A percentile compares a stretch with the other conserved stretches of the same genome.
phyloP scores from a whole-genome alignment of 2,797 vertebrate genomes.

The Enteromius treurensis region DNA sequence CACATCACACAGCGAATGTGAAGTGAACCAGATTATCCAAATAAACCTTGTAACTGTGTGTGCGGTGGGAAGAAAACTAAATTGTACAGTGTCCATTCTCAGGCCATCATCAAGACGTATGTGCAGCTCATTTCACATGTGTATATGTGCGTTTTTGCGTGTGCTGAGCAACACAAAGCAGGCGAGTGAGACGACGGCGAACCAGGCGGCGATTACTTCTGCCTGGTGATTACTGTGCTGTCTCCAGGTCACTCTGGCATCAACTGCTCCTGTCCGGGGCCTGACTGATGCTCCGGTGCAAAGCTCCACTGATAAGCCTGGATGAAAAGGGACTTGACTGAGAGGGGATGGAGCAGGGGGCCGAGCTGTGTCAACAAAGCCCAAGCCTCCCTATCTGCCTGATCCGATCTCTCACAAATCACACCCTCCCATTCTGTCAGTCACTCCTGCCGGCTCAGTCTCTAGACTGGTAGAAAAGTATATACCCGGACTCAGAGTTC shows the following conservation, averaged over 20 bases:
- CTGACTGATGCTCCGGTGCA: conserved; percentile 52
- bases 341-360: conserved; percentile 51
- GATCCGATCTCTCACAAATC: conserved; percentile 54
- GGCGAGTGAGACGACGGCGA: conserved; percentile 39
- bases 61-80: not conserved
- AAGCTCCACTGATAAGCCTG: conserved; percentile 58
- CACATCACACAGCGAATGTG: conserved; percentile 15
- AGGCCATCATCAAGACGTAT: conserved; percentile 24
- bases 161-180: conserved; percentile 46
- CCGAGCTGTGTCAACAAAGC: conserved; percentile 37
- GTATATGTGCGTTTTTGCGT: conserved; percentile 38
- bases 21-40: conserved; percentile 22
- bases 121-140: conserved; percentile 34
- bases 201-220: conserved; percentile 23
- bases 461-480: conserved; percentile 99
- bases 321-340: conserved; percentile 55
- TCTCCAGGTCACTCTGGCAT: conserved; percentile 51
- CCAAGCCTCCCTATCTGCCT: conserved; percentile 48
- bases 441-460: conserved; percentile 80
- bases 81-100: conserved; percentile 42
- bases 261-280: conserved; percentile 53
- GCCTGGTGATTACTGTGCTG: conserved; percentile 49
- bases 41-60: conserved; percentile 15
- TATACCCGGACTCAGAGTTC: conserved; percentile 99
- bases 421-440: conserved; percentile 62